Evolutionary conservation across 1,140 invertebrate species (phyloP), one percentile per base, ranked within the genome.

Genomic region (Camponotus vicinus): DNA sequence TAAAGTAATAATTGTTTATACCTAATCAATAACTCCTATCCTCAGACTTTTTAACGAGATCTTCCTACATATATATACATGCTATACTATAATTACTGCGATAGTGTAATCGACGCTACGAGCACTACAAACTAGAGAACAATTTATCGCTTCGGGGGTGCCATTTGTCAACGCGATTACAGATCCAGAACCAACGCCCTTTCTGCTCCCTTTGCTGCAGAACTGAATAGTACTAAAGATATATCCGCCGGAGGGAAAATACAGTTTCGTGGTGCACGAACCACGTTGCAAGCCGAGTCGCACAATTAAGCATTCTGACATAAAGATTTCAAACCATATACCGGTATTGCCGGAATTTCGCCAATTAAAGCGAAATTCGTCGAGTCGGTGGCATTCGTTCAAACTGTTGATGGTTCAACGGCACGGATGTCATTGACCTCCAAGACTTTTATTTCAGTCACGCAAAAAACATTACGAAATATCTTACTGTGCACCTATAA

Each of bases 321-420:
- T 71, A 77, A 83, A 87, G 61, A 76, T 82, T 85, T 85, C 86
- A 59, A 79, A 52, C 21, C 52, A 83, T 66, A 87, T 76, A 64
- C 49, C 73, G 77, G 45, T 55, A 59, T 80, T 83, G 89, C 66
- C 83, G 63, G 86, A 88, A 88, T 87, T 63, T 70, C 71, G 70
- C 85, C 87, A 91, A 87, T 91, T 91, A 90, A 86, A 89, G 71
- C 21, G 76, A 85, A 90, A 91, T 90, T 77, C 69, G 52, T 75
- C 57, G 37, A 64, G 34, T 9, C 34, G 15, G 34, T 63, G 32
- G 27, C 42, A 21, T 75, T 34, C 49, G 59, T 59, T 85, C 32
- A 66, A 77, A 57, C 32, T 52, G 42, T 21, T 61, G 52, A 76
- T 15, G 42, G 34, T 57, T 70, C 18, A 49, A 49, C 73, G 45